These are phyloP conservation scores for Drosophila pectinifera DNA, from an alignment of 1,140 invertebrate species.

Conservation along the genomic window DNA sequence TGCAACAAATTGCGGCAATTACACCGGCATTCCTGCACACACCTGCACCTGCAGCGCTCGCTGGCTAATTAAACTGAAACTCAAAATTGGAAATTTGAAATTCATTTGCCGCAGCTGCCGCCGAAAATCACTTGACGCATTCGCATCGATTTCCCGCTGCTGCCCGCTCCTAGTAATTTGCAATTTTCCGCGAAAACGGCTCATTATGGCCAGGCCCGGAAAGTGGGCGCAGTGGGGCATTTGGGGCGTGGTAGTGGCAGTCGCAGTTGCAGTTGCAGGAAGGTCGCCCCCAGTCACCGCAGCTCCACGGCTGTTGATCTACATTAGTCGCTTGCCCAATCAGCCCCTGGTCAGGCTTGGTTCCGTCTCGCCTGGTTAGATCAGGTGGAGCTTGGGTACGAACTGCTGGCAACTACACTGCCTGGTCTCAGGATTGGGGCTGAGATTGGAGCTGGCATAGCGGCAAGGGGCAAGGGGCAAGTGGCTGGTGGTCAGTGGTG, in stretches of 20 bases:
- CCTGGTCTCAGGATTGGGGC: not conserved
- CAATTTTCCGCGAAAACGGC: conserved; percentile 46
- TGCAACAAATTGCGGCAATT: conserved; percentile 71
- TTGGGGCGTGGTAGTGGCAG: conserved; percentile 28
- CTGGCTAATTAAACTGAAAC: conserved; percentile 58
- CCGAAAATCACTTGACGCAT: conserved; percentile 57
- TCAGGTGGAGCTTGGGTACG: conserved; percentile 10
- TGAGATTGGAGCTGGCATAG: conserved; percentile 1
- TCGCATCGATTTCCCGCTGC: conserved; percentile 18
- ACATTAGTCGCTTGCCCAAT: conserved; percentile 39
- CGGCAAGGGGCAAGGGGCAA: not conserved
- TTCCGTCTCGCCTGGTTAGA: conserved; percentile 15
- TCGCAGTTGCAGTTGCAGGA: conserved; percentile 9
- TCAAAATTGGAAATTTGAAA: conserved; percentile 20
- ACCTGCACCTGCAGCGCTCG: conserved; percentile 25
- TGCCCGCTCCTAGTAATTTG: conserved; percentile 41
- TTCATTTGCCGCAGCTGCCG: conserved; percentile 34
- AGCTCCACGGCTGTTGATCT: conserved; percentile 20
- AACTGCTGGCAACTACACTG: no score
- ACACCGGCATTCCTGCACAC: conserved; percentile 55
- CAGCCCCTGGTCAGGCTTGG: conserved; percentile 1
- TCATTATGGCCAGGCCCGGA: conserved; percentile 31
- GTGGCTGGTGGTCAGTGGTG: not conserved
- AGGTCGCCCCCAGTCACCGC: conserved; percentile 35
- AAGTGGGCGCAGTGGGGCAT: conserved; percentile 32